Conservation (phyloP, 2,113 vertebrate genomes). For the cat (Felis catus) region DNA sequence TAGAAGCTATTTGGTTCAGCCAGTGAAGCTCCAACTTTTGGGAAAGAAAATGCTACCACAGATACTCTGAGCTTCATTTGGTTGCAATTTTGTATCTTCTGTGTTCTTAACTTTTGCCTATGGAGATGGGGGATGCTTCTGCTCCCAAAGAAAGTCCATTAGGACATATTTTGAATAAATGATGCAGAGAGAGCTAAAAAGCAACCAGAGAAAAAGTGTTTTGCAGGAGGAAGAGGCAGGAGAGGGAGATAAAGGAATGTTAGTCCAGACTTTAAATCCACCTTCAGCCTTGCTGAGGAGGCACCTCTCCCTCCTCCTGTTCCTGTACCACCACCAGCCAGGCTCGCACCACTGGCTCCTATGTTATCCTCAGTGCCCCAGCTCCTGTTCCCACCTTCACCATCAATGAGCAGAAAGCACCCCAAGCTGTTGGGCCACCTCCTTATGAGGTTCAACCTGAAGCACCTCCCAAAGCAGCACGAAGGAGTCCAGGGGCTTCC, state of each 20-base stretch:
- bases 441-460: neutral
- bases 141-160: neutral
- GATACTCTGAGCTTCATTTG: neutral
- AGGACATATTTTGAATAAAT: neutral
- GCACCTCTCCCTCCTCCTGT: neutral
- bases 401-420: neutral
- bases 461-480: neutral
- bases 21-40: neutral
- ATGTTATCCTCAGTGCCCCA: neutral
- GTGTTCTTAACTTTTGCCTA: neutral
- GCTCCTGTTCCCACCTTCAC: neutral
- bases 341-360: neutral
- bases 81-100: neutral
- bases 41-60: neutral
- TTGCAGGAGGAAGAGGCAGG: neutral
- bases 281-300: neutral
- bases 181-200: neutral
- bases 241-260: neutral
- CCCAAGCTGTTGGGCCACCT: neutral
- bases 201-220: neutral
- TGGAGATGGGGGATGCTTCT: neutral
- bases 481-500: neutral
- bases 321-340: neutral
- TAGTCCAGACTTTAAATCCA: neutral
- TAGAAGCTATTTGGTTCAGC: neutral